phyloP scores from a whole-genome alignment of 2,113 vertebrate genomes.

The Carettochelys insculpta region DNA sequence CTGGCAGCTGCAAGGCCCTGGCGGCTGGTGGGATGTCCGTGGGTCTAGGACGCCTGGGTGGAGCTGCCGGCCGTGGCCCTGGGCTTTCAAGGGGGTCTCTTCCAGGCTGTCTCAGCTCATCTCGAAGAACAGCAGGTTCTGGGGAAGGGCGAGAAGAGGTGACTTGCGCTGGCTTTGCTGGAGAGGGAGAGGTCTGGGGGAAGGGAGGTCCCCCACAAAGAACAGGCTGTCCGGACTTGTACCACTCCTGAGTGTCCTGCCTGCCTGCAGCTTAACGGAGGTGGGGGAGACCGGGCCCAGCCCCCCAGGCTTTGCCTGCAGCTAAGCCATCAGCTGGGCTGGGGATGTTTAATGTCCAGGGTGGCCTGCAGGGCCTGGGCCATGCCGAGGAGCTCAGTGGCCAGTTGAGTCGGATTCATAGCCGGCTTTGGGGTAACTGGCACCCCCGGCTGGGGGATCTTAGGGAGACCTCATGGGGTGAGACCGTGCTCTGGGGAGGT shows the following conservation, averaged over 20 bases:
- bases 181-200: too few relatives aligned
- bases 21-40: neutral
- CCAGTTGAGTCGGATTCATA: too few relatives aligned
- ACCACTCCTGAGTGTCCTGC: too few relatives aligned
- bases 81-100: neutral
- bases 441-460: too few relatives aligned
- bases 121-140: constrained; percentile 84
- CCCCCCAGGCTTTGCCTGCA: too few relatives aligned
- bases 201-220: too few relatives aligned
- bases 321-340: neutral
- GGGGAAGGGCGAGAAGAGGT: neutral
- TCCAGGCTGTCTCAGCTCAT: constrained; percentile 70
- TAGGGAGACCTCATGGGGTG: too few relatives aligned
- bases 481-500: too few relatives aligned
- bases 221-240: too few relatives aligned
- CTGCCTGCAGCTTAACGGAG: neutral
- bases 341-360: neutral
- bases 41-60: neutral
- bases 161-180: neutral
- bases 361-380: neutral
- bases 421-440: too few relatives aligned
- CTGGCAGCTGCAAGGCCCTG: too few relatives aligned
- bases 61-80: neutral
- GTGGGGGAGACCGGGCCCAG: neutral
- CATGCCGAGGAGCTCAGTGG: too few relatives aligned